These are phyloP conservation scores for Chelon auratus DNA, from an alignment of 2,797 vertebrate species.

Conservation along the genomic window DNA sequence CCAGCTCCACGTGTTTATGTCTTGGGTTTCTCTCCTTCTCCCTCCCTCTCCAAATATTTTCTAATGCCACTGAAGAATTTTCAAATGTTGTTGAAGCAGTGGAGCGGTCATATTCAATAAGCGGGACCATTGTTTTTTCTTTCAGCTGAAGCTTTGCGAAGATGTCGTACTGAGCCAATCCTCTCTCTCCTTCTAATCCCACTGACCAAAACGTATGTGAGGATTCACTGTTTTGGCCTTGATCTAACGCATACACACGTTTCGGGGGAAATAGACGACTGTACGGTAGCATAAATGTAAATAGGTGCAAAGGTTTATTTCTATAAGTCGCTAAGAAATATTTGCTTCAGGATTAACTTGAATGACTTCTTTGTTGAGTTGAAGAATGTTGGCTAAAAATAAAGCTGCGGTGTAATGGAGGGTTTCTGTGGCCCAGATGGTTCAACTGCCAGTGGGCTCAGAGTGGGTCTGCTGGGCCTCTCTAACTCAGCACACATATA, in stretches of 20 bases:
- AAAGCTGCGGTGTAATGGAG: conserved; percentile 55
- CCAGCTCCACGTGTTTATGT: conserved; percentile 71
- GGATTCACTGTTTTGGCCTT: conserved; percentile 6
- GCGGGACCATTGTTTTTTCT: conserved; percentile 54
- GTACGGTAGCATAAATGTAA: conserved; percentile 25
- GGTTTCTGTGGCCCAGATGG: conserved; percentile 56
- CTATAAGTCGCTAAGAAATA: conserved; percentile 26
- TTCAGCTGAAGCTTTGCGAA: conserved; percentile 54
- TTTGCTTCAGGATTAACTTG: conserved; percentile 56
- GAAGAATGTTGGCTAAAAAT: conserved; percentile 63
- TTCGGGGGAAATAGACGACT: neutral
- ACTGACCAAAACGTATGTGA: conserved; percentile 5
- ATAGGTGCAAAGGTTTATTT: conserved; percentile 45
- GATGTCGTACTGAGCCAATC: conserved; percentile 30
- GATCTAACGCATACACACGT: conserved; percentile 5
- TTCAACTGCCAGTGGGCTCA: conserved; percentile 51
- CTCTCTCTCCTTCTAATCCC: conserved; percentile 13
- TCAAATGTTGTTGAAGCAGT: conserved; percentile 68
- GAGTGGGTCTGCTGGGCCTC: conserved; percentile 55
- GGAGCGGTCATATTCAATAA: conserved; percentile 58
- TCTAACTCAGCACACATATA: conserved; percentile 49
- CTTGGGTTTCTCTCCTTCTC: conserved; percentile 75
- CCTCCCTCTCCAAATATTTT: conserved; percentile 80
- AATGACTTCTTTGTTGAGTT: conserved; percentile 69
- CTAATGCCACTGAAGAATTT: conserved; percentile 83